phyloP scores from a whole-genome alignment of 2,888 invertebrate species.

The Heliconius ethilla region DNA sequence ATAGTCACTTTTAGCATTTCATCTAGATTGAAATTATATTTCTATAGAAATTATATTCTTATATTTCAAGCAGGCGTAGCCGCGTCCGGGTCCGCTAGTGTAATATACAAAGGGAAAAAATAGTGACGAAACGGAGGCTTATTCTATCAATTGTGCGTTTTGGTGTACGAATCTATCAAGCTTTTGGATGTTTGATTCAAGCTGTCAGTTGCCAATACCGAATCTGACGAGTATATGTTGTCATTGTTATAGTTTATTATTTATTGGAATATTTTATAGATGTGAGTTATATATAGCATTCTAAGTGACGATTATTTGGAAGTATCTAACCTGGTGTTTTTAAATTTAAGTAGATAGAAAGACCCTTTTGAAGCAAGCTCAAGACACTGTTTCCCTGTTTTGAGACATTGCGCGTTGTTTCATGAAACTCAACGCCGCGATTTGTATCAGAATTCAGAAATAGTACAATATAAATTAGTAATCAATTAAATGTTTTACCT shows the following conservation, averaged over 20 bases:
- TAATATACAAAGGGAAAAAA: neutral
- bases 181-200: constrained; percentile 8
- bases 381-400: neutral
- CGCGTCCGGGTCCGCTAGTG: no score
- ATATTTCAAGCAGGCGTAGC: no score
- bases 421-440: no score
- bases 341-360: neutral
- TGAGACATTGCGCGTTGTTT: no score
- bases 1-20: no score
- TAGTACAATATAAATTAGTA: no score
- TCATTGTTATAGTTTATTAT: neutral
- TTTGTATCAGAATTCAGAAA: no score
- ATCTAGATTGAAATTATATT: no score
- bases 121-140: neutral
- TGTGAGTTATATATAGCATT: no score
- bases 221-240: constrained; percentile 8
- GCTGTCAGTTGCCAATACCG: constrained; percentile 4
- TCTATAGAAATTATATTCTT: no score
- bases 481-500: no score
- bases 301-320: no score
- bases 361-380: neutral
- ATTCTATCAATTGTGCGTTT: constrained; percentile 10
- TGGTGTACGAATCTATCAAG: constrained; percentile 9
- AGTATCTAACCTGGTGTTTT: neutral
- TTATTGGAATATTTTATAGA: neutral